Evolutionary conservation across 2,113 vertebrate genomes (phyloP).

Genomic region (Nestor notabilis): DNA sequence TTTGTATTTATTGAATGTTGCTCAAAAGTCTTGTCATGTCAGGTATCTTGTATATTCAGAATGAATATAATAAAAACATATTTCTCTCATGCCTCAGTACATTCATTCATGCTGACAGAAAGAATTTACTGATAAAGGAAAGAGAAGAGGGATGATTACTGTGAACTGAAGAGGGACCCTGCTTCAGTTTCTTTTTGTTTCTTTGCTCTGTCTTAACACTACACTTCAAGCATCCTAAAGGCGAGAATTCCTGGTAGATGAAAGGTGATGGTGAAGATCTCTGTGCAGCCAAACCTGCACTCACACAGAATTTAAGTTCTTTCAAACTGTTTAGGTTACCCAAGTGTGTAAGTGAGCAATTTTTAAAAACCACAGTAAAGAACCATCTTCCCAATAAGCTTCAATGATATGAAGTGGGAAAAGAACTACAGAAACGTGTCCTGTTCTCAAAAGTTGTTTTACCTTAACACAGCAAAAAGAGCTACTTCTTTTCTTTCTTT

Average conservation of each 20-base stretch:
- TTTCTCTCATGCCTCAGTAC: not conserved
- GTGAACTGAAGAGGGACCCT: not conserved
- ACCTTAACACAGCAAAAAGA: not conserved
- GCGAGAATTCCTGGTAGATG: not conserved
- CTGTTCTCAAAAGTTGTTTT: not conserved
- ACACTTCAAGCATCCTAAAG: not conserved
- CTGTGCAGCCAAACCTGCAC: not conserved
- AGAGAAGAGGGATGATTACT: not conserved
- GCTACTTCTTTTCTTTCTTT: not conserved
- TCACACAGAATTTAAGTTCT: not conserved
- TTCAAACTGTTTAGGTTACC: not conserved
- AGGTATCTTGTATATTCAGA: conserved; percentile 17
- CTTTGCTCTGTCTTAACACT: not conserved
- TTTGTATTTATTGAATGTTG: not conserved
- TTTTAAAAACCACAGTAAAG: not conserved
- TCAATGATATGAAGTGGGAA: not conserved
- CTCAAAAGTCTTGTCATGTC: not conserved
- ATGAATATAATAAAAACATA: not conserved
- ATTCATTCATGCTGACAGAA: conserved; percentile 20
- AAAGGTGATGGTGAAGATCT: not conserved
- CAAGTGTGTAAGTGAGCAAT: not conserved
- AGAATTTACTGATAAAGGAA: conserved; percentile 1
- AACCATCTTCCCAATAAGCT: not conserved
- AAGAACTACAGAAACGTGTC: not conserved
- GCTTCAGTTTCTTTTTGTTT: not conserved